phyloP scores from a whole-genome alignment of 1,140 invertebrate genomes.

The Leptestheria dahalacensis region DNA sequence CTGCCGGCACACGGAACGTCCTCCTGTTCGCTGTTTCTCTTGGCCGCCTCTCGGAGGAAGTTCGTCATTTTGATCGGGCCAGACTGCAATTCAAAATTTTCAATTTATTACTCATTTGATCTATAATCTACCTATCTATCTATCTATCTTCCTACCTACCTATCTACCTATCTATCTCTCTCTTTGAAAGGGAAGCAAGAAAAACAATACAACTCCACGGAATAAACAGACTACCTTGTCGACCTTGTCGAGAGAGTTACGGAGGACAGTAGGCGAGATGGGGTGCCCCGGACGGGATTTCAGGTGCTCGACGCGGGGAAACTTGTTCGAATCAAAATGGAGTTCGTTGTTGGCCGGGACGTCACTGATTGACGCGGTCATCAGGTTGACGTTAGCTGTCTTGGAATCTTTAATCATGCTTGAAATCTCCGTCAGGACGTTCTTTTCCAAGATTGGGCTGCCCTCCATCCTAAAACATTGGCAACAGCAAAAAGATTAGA shows the following conservation, averaged over 20 bases:
- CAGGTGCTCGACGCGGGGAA: slow-evolving; percentile 32
- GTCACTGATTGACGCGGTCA: slow-evolving; percentile 32
- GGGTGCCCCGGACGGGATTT: slow-evolving; percentile 9
- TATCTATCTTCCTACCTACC: too few relatives aligned
- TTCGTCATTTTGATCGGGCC: slow-evolving; percentile 8
- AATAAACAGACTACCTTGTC: too few relatives aligned
- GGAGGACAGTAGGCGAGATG: slow-evolving; percentile 1
- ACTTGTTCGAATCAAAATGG: slow-evolving; percentile 46
- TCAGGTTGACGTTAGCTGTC: slow-evolving; percentile 45
- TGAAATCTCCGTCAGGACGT: slow-evolving; percentile 25
- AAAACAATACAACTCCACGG: too few relatives aligned
- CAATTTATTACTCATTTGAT: too few relatives aligned
- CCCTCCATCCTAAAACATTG: background rate
- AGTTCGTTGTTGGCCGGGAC: slow-evolving; percentile 37
- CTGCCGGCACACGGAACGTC: slow-evolving; percentile 17
- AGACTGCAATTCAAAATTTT: too few relatives aligned
- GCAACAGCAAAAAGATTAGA: too few relatives aligned
- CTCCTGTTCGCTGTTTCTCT: slow-evolving; percentile 6
- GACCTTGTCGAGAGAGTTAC: background rate
- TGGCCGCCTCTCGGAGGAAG: slow-evolving; percentile 3
- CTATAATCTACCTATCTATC: too few relatives aligned
- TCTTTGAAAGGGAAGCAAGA: too few relatives aligned
- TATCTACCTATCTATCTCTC: too few relatives aligned
- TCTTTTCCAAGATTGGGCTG: slow-evolving; percentile 3
- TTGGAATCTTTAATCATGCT: slow-evolving; percentile 47